A percentile compares a stretch with the other conserved stretches of the same genome.
These are phyloP conservation scores for Carposina sasakii DNA, from an alignment of 1,140 invertebrate species.

Conservation along the genomic window DNA sequence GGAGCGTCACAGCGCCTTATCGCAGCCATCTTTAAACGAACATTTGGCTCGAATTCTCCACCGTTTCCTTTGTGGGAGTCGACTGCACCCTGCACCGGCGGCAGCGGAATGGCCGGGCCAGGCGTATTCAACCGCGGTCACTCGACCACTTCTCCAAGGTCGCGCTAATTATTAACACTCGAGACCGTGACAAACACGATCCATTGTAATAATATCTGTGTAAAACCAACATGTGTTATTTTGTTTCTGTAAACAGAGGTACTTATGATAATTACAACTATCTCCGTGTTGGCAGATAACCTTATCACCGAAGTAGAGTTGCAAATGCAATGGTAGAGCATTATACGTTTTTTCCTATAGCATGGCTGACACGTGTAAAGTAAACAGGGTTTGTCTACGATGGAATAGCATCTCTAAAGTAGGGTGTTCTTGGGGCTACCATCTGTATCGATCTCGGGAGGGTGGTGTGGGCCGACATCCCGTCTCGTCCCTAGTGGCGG, in stretches of 20 bases:
- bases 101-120: too few species aligned
- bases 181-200: slow-evolving; percentile 41
- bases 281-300: too few species aligned
- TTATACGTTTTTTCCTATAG: too few species aligned
- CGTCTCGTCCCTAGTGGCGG: slow-evolving; percentile 42
- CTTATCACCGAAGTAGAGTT: too few species aligned
- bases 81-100: too few species aligned
- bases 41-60: slow-evolving; percentile 61
- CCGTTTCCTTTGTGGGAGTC: slow-evolving; percentile 23
- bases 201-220: slow-evolving; percentile 32
- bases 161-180: slow-evolving; percentile 51
- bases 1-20: slow-evolving; percentile 65
- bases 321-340: too few species aligned
- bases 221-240: too few species aligned
- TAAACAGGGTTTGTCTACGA: too few species aligned
- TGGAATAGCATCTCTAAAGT: slow-evolving; percentile 23
- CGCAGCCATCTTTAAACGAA: slow-evolving; percentile 69
- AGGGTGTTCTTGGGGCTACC: slow-evolving; percentile 56
- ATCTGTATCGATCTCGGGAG: slow-evolving; percentile 66
- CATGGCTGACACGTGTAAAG: too few species aligned
- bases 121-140: too few species aligned
- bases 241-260: too few species aligned
- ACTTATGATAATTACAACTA: too few species aligned
- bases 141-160: slow-evolving; percentile 46
- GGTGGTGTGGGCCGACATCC: slow-evolving; percentile 53